Evolutionary conservation across 2,113 vertebrate genomes (phyloP).

Genomic region (Gobius niger): DNA sequence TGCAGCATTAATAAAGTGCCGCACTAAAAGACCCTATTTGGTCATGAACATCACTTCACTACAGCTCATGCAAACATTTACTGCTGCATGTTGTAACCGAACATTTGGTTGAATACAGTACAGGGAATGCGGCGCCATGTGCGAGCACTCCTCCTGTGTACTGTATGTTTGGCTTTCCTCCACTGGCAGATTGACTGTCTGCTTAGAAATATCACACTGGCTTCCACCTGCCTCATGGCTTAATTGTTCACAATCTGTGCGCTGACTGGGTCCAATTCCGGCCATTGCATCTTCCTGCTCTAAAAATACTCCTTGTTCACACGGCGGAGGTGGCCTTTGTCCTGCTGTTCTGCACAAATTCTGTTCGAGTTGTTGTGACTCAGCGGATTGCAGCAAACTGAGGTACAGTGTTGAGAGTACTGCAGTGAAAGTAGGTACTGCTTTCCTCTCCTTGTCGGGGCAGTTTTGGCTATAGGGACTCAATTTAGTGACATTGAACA

Average conservation of each 20-base stretch:
- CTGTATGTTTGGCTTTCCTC: slow-evolving; percentile 14
- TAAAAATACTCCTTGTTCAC: slow-evolving; percentile 32
- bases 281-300: slow-evolving; percentile 15
- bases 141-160: not conserved
- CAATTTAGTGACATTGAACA: no score
- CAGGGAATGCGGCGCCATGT: not conserved
- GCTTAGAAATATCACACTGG: slow-evolving; percentile 36
- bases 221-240: slow-evolving; percentile 35
- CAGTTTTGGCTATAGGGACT: no score
- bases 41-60: no score
- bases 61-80: slow-evolving; percentile 21
- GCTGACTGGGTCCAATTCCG: slow-evolving; percentile 20
- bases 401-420: not conserved
- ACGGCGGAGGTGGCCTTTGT: slow-evolving; percentile 25
- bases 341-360: slow-evolving; percentile 23
- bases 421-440: not conserved
- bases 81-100: not conserved
- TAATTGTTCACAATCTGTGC: slow-evolving; percentile 43
- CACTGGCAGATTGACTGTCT: slow-evolving; percentile 24
- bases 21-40: no score
- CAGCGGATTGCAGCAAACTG: slow-evolving; percentile 2
- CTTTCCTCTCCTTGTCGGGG: not conserved
- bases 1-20: no score
- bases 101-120: slow-evolving; percentile 17
- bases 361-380: slow-evolving; percentile 15